These are phyloP conservation scores for Pteronotus mesoamericanus DNA, from an alignment of 2,797 vertebrate genomes.

Conservation along the genomic window DNA sequence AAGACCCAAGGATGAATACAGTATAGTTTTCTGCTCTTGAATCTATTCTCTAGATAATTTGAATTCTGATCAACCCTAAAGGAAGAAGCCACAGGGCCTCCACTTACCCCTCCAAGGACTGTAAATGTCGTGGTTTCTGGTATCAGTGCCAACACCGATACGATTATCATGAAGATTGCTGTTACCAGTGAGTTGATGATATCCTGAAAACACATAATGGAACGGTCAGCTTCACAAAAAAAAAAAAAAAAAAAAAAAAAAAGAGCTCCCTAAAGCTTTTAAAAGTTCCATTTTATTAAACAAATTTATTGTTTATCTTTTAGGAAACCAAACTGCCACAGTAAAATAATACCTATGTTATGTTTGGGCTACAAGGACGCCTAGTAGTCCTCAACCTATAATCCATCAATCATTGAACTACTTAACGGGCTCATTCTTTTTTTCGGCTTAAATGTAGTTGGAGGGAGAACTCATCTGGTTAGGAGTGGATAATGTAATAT, in stretches of 20 bases:
- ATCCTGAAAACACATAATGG: constrained; percentile 83
- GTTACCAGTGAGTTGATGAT: constrained; percentile 86
- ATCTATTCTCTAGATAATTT: too few species aligned
- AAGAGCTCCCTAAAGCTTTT: not conserved
- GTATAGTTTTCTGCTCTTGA: too few species aligned
- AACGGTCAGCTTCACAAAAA: constrained; percentile 26
- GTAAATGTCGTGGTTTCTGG: constrained; percentile 73
- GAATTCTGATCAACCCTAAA: too few species aligned
- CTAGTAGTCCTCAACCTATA: not conserved
- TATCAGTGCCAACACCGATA: constrained; percentile 84
- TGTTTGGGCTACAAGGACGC: constrained; percentile 13
- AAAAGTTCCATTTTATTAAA: not conserved
- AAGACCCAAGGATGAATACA: not conserved
- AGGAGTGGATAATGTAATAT: not conserved
- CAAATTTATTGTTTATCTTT: not conserved
- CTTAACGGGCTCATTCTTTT: not conserved
- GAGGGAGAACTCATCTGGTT: not conserved
- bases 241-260: not conserved
- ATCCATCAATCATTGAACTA: not conserved
- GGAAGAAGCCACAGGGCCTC: too few species aligned
- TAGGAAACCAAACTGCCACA: not conserved
- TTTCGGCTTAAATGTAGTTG: not conserved
- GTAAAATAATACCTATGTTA: not conserved
- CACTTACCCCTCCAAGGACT: constrained; percentile 89
- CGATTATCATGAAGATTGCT: constrained; percentile 80